These are phyloP conservation scores for Ciconia boyciana DNA, from an alignment of 2,113 vertebrate species.

Conservation along the genomic window DNA sequence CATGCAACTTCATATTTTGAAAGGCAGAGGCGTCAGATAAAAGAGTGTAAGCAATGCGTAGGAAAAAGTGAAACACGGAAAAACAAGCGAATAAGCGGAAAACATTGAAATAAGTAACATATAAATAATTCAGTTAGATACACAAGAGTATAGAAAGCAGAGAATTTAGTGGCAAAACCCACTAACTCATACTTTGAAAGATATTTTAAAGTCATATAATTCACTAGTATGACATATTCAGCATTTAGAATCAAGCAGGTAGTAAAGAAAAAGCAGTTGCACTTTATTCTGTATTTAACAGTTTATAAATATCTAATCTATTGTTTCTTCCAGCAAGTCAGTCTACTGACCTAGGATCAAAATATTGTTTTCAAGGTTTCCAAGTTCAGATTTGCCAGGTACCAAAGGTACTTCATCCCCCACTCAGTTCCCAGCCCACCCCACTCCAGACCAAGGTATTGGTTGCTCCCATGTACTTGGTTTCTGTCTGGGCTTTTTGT, in stretches of 20 bases:
- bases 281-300: neutral
- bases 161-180: neutral
- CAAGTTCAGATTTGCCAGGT: neutral
- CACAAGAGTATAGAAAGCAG: neutral
- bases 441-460: neutral
- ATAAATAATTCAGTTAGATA: neutral
- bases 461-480: neutral
- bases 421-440: neutral
- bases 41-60: neutral
- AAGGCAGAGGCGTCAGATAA: neutral
- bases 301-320: neutral
- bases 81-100: neutral
- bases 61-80: neutral
- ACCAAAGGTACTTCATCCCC: neutral
- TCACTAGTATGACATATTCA: neutral
- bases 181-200: neutral
- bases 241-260: neutral
- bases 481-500: neutral
- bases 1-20: neutral
- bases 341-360: neutral
- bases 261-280: neutral
- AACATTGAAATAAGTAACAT: neutral
- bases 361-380: neutral
- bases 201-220: neutral
- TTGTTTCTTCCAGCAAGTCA: neutral